These are phyloP conservation scores for Pseudomyrmex dendroicus DNA, from an alignment of 1,140 invertebrate genomes.

Conservation along the genomic window DNA sequence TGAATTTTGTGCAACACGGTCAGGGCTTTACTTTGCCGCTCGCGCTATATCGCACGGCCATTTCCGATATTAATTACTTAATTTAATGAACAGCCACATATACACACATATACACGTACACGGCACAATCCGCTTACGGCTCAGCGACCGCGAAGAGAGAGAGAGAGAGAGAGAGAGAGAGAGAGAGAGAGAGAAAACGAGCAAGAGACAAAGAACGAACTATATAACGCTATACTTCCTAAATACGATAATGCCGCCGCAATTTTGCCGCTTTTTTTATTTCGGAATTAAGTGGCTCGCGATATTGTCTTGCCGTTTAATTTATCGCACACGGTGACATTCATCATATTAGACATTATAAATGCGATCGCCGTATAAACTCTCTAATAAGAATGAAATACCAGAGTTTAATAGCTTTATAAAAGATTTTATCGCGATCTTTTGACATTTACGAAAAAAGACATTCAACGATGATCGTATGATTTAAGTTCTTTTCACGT, in stretches of 20 bases:
- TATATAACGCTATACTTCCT: constrained; percentile 56
- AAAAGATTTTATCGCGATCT: neutral
- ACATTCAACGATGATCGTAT: neutral
- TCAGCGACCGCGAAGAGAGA: constrained; percentile 60
- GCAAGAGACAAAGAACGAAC: neutral
- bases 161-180: neutral
- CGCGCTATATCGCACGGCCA: constrained; percentile 55
- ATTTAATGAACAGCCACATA: constrained; percentile 76
- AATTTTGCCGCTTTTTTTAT: constrained; percentile 56
- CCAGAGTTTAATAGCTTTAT: too few species aligned
- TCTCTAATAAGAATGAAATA: too few species aligned
- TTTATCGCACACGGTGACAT: constrained; percentile 27
- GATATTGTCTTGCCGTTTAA: constrained; percentile 40
- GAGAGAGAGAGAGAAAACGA: neutral
- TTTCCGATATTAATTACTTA: constrained; percentile 79
- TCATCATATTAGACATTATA: neutral
- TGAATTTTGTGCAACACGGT: constrained; percentile 37
- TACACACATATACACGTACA: too few species aligned
- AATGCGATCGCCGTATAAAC: neutral
- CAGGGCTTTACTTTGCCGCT: constrained; percentile 2
- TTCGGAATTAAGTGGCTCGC: constrained; percentile 13
- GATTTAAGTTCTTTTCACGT: neutral
- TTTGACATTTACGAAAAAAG: neutral
- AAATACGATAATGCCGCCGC: constrained; percentile 64
- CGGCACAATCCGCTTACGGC: constrained; percentile 75